Evolutionary conservation across 2,888 invertebrate genomes (phyloP).

Genomic region (Metallyticus violacea): DNA sequence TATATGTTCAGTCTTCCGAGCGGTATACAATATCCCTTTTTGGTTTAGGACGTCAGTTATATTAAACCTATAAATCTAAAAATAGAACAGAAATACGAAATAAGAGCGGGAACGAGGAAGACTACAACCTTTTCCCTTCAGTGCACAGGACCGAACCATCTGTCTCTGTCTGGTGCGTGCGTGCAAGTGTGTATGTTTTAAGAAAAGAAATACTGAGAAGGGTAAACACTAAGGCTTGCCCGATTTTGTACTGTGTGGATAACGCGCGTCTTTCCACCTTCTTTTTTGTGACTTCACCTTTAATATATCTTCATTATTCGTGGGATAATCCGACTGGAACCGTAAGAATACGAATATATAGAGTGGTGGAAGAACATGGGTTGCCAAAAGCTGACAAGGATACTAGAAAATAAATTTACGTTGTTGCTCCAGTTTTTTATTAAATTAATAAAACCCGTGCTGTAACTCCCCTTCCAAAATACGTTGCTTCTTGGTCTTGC

Average conservation of each 20-base stretch:
- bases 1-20: not conserved
- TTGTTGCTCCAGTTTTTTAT: not conserved
- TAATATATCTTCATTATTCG: not conserved
- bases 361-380: not conserved
- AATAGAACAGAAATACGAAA: not conserved
- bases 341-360: not conserved
- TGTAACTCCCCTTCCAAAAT: too few relatives aligned
- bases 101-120: not conserved
- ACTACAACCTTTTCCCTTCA: not conserved
- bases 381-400: not conserved
- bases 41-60: not conserved
- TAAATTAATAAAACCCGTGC: too few relatives aligned
- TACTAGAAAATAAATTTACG: not conserved
- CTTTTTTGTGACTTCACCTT: not conserved
- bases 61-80: not conserved
- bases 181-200: too few relatives aligned
- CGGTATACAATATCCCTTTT: not conserved
- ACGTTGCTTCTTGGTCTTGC: too few relatives aligned
- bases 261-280: too few relatives aligned
- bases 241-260: not conserved
- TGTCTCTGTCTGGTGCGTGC: not conserved
- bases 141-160: not conserved
- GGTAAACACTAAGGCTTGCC: not conserved
- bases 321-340: not conserved
- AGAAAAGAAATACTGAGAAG: not conserved